phyloP scores from a whole-genome alignment of 2,113 vertebrate genomes.

The Engraulis encrasicolus region DNA sequence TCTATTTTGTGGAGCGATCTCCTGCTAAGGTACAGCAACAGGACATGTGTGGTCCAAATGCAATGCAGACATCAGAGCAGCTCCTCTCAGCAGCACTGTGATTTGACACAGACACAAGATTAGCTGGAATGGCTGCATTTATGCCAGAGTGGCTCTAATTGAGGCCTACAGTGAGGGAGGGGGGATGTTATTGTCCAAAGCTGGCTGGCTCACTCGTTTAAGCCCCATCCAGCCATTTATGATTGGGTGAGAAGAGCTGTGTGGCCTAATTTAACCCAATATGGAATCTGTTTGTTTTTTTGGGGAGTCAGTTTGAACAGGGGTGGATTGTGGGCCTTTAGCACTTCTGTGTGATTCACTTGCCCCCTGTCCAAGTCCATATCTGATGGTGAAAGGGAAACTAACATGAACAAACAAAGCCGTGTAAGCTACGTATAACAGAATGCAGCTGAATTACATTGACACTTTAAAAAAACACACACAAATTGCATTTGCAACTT shows the following conservation, averaged over 20 bases:
- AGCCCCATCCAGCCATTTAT: slow-evolving; percentile 71
- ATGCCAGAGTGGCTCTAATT: slow-evolving; percentile 56
- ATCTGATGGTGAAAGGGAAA: too few relatives aligned
- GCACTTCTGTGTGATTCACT: background rate
- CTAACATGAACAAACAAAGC: too few relatives aligned
- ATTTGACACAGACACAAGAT: slow-evolving; percentile 66
- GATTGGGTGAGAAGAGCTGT: slow-evolving; percentile 72
- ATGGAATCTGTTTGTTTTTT: slow-evolving; percentile 60
- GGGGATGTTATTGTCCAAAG: slow-evolving; percentile 61
- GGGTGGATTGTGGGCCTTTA: background rate
- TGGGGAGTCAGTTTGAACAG: slow-evolving; percentile 31
- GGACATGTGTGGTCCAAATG: slow-evolving; percentile 53
- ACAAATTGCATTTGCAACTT: background rate
- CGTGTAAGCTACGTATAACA: too few relatives aligned
- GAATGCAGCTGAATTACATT: background rate
- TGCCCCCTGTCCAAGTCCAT: background rate
- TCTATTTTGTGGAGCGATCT: background rate
- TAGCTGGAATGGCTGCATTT: slow-evolving; percentile 56
- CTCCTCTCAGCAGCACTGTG: slow-evolving; percentile 64
- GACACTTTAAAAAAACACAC: background rate
- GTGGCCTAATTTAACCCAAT: slow-evolving; percentile 73
- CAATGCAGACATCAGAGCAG: slow-evolving; percentile 61
- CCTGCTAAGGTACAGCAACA: background rate
- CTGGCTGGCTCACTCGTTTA: slow-evolving; percentile 57
- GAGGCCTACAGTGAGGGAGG: slow-evolving; percentile 61